Percentiles rank a stretch among this genome's conserved stretches.
phyloP scores from a whole-genome alignment of 30 jellyfish, hydroid and myxozoan species.

The Cassiopea andromeda region DNA sequence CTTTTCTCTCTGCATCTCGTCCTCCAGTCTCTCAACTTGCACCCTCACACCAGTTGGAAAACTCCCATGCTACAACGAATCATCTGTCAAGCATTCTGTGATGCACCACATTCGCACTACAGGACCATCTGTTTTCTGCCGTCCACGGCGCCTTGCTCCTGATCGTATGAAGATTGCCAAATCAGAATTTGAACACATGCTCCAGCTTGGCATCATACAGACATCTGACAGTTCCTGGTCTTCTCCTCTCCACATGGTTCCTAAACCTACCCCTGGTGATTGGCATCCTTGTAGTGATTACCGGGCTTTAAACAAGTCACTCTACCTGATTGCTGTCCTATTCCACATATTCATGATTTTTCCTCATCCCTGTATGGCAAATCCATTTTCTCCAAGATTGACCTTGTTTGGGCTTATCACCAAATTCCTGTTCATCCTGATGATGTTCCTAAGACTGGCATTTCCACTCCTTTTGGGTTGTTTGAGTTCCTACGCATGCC shows the following conservation, averaged over 20 bases:
- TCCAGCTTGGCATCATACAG: constrained; percentile 68
- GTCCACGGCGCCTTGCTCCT: constrained; percentile 73
- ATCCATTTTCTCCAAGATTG: too few species aligned
- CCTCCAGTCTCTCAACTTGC: background rate
- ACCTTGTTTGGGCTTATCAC: background rate
- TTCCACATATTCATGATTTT: constrained; percentile 45
- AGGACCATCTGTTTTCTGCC: constrained; percentile 54
- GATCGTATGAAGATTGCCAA: constrained; percentile 50
- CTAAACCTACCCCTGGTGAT: constrained; percentile 63
- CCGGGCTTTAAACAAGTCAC: constrained; percentile 51
- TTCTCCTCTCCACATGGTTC: constrained; percentile 65
- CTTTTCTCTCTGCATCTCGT: constrained; percentile 4
- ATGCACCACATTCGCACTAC: constrained; percentile 63
- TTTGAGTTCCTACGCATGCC: too few species aligned
- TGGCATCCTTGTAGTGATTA: constrained; percentile 75
- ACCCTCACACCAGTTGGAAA: constrained; percentile 23
- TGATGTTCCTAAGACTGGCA: too few species aligned
- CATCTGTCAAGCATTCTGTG: constrained; percentile 44
- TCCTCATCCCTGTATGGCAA: constrained; percentile 14
- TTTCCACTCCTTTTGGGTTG: too few species aligned
- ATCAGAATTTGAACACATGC: constrained; percentile 62
- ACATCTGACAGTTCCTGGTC: constrained; percentile 60
- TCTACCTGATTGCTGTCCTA: constrained; percentile 33
- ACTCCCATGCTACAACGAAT: constrained; percentile 40
- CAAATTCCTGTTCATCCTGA: too few species aligned